Evolutionary conservation across 2,888 invertebrate genomes (phyloP), one percentile per base, ranked within the genome.

Genomic region (Lycocerus yunnanus): DNA sequence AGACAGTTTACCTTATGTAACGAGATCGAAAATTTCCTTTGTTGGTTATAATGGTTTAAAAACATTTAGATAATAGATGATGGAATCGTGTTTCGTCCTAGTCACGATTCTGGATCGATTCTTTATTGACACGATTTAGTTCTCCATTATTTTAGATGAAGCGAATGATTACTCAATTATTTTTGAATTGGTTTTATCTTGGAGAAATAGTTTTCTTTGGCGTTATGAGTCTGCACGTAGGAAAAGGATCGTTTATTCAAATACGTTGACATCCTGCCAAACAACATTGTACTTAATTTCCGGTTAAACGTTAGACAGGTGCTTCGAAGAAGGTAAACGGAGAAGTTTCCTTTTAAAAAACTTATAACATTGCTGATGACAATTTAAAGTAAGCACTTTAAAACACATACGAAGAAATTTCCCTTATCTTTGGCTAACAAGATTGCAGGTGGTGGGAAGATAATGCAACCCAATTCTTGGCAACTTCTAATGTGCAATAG

Each of bases 61-160:
- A 43, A 43, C 43, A 43, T 43, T 43, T 43, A 63, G 61, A 63
- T 66, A 24, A 15, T 18, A 66, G 66, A 27, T 66, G 66, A 21
- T 14, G 66, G 43, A 21, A 27, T 66, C 71, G 66, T 58, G 71
- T 68, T 27, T 68, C 65, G 14, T 27, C 61, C 16, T 18, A 71
- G 68, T 74, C 74, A 74, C 74, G 74, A 71, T 74, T 74, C 14
- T 74, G 67, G 74, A 71, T 74, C 74, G 74, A 20, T 67, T 27
- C 63, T 66, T 66, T 18, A 21, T 20, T 24, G 63, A 70, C 73
- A 70, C 70, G 73, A 73, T 73, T 70, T 73, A 73, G 69, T 60
- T 58, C 69, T 60, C 61, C 21, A 14, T 59, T 16, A 58, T 58
- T 72, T 65, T 27, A 58, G 21, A 15, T 63, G 15, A 43, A 65